Conservation (phyloP, 2,113 vertebrate species). For the Percina caprodes region DNA sequence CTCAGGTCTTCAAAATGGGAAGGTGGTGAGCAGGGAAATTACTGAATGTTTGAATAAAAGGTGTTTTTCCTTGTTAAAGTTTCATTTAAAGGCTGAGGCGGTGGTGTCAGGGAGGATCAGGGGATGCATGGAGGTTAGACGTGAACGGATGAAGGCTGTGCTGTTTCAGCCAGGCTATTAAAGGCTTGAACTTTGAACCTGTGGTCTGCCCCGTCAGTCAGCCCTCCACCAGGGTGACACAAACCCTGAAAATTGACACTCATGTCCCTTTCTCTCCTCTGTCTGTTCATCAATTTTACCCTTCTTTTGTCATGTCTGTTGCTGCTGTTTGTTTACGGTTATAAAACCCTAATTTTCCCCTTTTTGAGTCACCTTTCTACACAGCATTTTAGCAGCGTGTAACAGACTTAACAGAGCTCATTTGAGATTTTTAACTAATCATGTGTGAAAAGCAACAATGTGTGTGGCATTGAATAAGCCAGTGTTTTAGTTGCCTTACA, state of each 20-base stretch:
- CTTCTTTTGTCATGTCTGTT: conserved; percentile 34
- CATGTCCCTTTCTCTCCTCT: conserved; percentile 32
- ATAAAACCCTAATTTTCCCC: conserved; percentile 4
- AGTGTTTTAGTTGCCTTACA: not conserved
- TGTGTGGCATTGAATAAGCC: not conserved
- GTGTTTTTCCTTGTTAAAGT: conserved; percentile 21
- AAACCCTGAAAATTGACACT: conserved; percentile 76
- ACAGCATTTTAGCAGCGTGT: not conserved
- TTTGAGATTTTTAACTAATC: conserved; percentile 1
- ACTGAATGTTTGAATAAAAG: conserved; percentile 51
- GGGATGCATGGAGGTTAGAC: conserved; percentile 39
- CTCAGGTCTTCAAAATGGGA: conserved; percentile 18
- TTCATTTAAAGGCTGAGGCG: conserved; percentile 17
- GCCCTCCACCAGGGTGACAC: conserved; percentile 48
- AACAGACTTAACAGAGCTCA: not conserved
- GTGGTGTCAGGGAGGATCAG: conserved; percentile 35
- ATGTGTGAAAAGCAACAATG: conserved; percentile 15
- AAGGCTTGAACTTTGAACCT: conserved; percentile 76
- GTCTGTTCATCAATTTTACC: conserved; percentile 17
- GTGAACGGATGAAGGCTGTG: conserved; percentile 47
- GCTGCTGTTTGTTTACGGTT: conserved; percentile 6
- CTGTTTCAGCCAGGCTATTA: conserved; percentile 60
- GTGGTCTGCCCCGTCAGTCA: conserved; percentile 42
- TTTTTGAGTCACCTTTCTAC: conserved; percentile 7
- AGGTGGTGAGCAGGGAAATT: conserved; percentile 17